Conservation (phyloP, 2,113 vertebrate genomes). For the Burhinus bistriatus region DNA sequence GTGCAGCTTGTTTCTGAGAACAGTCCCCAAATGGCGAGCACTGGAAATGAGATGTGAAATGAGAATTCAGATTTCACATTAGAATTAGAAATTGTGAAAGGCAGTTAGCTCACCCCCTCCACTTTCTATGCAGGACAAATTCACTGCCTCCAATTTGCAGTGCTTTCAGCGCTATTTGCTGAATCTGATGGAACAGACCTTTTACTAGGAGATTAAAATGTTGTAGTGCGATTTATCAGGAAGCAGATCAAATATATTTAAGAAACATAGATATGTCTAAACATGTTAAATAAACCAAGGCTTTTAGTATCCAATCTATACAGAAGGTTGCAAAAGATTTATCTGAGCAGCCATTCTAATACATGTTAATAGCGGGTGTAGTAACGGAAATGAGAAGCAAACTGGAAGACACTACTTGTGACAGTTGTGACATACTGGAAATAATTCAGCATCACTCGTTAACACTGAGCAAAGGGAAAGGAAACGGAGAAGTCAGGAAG, state of each 20-base stretch:
- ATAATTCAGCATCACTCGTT: not conserved
- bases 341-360: not conserved
- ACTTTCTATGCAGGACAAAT: not conserved
- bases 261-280: not conserved
- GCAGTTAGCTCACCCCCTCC: not conserved
- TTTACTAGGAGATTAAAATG: constrained; percentile 1
- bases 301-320: not conserved
- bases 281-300: not conserved
- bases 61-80: not conserved
- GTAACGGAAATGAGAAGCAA: not conserved
- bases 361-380: not conserved
- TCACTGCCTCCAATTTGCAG: not conserved
- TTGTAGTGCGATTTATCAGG: not conserved
- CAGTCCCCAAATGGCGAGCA: not conserved
- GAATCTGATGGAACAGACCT: not conserved
- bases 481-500: not conserved
- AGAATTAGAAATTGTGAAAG: not conserved
- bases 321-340: not conserved
- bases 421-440: not conserved
- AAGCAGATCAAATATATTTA: constrained; percentile 18
- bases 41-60: constrained; percentile 25
- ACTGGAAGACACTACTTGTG: not conserved
- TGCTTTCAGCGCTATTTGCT: not conserved
- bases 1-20: not conserved
- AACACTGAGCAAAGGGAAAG: not conserved